phyloP scores from a whole-genome alignment of 2,888 invertebrate species.

The Rugalucina vietnamica region DNA sequence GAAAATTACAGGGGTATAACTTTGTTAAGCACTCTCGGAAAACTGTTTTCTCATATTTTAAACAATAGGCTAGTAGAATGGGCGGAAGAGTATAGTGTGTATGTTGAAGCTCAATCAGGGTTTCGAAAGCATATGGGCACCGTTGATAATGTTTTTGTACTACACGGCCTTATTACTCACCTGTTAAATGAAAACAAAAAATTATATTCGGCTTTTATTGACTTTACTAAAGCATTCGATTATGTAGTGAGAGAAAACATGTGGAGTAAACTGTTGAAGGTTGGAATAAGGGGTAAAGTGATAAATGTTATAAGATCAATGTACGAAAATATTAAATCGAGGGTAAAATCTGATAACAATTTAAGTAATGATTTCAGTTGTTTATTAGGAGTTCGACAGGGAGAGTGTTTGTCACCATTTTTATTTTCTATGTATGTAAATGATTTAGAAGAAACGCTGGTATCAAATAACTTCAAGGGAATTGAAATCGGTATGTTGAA shows the following conservation, averaged over 20 bases:
- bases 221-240: background rate
- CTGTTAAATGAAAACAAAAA: slow-evolving; percentile 5
- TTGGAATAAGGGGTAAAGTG: background rate
- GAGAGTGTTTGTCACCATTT: background rate
- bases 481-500: background rate
- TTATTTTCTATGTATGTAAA: background rate
- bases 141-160: slow-evolving; percentile 22
- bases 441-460: background rate
- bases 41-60: background rate
- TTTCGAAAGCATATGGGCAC: slow-evolving; percentile 29
- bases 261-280: background rate
- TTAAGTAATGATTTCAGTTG: background rate
- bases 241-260: background rate
- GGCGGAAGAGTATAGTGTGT: background rate
- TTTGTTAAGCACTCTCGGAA: background rate
- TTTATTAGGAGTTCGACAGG: background rate
- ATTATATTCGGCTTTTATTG: slow-evolving; percentile 17
- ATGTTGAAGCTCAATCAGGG: slow-evolving; percentile 23
- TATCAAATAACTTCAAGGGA: background rate
- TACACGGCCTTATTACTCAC: slow-evolving; percentile 18
- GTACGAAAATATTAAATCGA: background rate
- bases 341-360: background rate
- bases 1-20: slow-evolving; percentile 3
- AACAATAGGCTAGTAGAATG: background rate
- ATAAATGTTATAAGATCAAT: background rate